phyloP scores from a whole-genome alignment of 2,888 invertebrate genomes.

The Bembecia ichneumoniformis region DNA sequence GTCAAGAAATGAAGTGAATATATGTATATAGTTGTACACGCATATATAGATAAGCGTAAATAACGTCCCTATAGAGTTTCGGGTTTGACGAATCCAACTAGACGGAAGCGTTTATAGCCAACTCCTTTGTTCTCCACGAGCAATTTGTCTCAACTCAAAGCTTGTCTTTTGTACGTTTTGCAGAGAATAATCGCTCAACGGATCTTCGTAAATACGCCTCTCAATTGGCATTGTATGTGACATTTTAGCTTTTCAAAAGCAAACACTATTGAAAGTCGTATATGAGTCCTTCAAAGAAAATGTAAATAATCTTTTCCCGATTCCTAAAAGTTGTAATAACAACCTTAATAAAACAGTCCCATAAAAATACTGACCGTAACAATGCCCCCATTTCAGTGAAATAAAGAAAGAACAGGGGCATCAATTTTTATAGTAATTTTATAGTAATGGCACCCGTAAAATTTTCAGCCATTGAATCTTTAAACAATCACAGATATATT shows the following conservation, averaged over 20 bases:
- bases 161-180: slow-evolving; percentile 12
- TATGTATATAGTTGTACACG: no score
- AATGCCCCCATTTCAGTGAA: not conserved
- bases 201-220: slow-evolving; percentile 13
- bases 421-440: slow-evolving; percentile 1
- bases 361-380: not conserved
- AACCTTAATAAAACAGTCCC: not conserved
- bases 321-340: not conserved
- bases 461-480: no score
- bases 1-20: no score
- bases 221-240: slow-evolving; percentile 6
- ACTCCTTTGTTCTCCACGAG: slow-evolving; percentile 27
- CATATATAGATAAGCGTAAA: not conserved
- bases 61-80: not conserved
- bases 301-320: not conserved
- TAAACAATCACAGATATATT: no score
- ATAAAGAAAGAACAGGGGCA: not conserved
- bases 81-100: slow-evolving; percentile 4
- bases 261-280: not conserved
- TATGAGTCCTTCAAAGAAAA: not conserved
- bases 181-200: slow-evolving; percentile 13
- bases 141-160: slow-evolving; percentile 24
- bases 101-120: slow-evolving; percentile 27
- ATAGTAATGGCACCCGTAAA: not conserved
- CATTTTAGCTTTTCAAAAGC: slow-evolving; percentile 1